phyloP scores from a whole-genome alignment of 2,113 vertebrate species.

The Rhea americana region DNA sequence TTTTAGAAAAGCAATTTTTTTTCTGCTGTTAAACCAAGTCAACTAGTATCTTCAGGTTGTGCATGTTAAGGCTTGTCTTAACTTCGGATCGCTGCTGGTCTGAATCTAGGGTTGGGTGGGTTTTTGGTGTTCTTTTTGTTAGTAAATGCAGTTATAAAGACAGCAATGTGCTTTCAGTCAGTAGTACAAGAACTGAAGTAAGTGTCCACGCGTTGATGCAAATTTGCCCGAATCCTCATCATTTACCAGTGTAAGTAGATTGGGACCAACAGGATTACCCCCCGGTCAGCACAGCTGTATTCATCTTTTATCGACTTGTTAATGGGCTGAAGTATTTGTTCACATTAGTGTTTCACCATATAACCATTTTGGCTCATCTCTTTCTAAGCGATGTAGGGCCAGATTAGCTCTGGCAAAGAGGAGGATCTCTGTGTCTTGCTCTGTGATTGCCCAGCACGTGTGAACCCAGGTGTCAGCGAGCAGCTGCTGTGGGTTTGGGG shows the following conservation, averaged over 20 bases:
- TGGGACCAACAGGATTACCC: background rate
- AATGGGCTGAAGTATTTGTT: background rate
- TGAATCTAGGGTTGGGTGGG: background rate
- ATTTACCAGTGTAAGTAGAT: background rate
- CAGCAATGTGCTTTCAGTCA: background rate
- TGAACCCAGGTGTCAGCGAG: background rate
- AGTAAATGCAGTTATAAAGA: background rate
- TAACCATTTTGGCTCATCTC: background rate
- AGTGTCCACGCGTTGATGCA: background rate
- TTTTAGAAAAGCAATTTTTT: background rate
- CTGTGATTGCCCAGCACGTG: background rate
- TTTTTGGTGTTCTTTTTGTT: background rate
- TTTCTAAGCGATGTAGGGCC: background rate
- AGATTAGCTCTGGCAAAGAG: background rate
- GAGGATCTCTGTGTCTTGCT: background rate
- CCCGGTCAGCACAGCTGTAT: background rate
- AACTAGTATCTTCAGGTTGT: background rate
- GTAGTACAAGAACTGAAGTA: background rate
- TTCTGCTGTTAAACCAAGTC: background rate
- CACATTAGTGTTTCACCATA: background rate
- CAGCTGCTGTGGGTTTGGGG: background rate
- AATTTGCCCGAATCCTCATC: background rate
- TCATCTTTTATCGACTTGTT: background rate
- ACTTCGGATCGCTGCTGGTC: background rate
- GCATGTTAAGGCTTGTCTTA: background rate